Evolutionary conservation across 2,888 invertebrate species (phyloP), one percentile per base, ranked within the genome.

Genomic region (Xylota segnis): DNA sequence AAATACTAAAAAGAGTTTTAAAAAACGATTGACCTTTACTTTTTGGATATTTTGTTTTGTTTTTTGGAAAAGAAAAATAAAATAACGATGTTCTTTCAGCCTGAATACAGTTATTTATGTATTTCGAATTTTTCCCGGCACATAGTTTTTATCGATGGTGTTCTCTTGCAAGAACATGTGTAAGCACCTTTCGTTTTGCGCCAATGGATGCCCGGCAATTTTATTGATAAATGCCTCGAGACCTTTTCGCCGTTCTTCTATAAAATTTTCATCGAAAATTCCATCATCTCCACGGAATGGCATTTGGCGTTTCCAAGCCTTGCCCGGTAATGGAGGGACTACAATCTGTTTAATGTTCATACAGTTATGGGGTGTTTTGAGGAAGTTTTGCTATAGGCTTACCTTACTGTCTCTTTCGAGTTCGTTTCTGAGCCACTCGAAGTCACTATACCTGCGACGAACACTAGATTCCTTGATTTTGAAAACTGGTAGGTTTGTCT

Each of bases 401-500:
- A 97, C 98, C 95, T 99, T 99, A 93, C 99, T 99, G 92, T 99
- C 99, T 92, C 99, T 94, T 94, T 99, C 99, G 90, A 99, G 93
- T 94, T 99, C 99, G 92, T 97, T 98, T 93, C 99, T 95, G 88
- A 99, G 94, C 99, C 99, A 99, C 93, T 99, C 99, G 93, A 99
- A 99, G 93, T 99, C 99, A 93, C 99, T 99, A 94, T 99, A 99
- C 92, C 99, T 95, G 91, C 98, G 95, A 90, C 99, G 94, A 4
- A 99, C 99, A 92, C 96, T 98, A 34, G 99, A 99, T 93, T 99
- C 99, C 93, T 99, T 99, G 81, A 99, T 96, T 95, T 99, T 99
- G 94, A 99, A 99, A 88, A 99, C 99, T 77, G 99, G 99, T 91
- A 99, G 94, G 93, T 99, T 99, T 89, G 99, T 99, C 99, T 99